These are phyloP conservation scores for Dendrolimus kikuchii DNA, from an alignment of 1,140 invertebrate genomes.

Conservation along the genomic window DNA sequence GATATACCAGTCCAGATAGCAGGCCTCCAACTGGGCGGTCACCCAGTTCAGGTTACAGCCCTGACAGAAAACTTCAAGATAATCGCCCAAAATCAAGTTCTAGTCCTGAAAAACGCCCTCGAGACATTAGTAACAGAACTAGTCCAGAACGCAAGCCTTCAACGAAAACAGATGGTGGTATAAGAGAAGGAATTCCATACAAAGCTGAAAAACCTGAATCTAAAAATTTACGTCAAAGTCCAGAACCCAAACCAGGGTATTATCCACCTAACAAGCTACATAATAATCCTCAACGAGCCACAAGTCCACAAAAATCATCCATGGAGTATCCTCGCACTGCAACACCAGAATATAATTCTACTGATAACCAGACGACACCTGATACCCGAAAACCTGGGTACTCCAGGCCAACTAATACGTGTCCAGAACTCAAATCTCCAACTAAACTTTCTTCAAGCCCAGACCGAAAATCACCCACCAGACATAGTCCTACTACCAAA, in stretches of 20 bases:
- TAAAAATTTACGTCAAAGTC: conserved; percentile 16
- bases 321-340: too few relatives aligned
- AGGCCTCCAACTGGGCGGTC: conserved; percentile 28
- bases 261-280: not conserved
- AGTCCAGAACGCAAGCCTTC: conserved; percentile 29
- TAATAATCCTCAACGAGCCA: not conserved
- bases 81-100: conserved; percentile 18
- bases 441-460: conserved; percentile 14
- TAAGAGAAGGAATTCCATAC: not conserved
- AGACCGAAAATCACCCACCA: conserved; percentile 14
- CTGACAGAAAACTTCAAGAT: conserved; percentile 24
- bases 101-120: conserved; percentile 30
- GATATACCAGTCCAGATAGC: conserved; percentile 21
- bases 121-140: conserved; percentile 15
- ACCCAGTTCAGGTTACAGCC: conserved; percentile 26
- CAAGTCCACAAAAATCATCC: too few relatives aligned
- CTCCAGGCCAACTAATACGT: conserved; percentile 38
- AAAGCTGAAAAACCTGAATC: conserved; percentile 2
- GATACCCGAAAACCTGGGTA: conserved; percentile 29
- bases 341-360: not conserved
- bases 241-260: conserved; percentile 16
- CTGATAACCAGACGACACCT: conserved; percentile 4
- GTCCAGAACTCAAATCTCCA: conserved; percentile 15
- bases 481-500: conserved; percentile 6
- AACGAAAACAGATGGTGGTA: conserved; percentile 5